Base-by-base conservation (phyloP, 2,797 vertebrate genomes). In the Champsocephalus esox region DNA sequence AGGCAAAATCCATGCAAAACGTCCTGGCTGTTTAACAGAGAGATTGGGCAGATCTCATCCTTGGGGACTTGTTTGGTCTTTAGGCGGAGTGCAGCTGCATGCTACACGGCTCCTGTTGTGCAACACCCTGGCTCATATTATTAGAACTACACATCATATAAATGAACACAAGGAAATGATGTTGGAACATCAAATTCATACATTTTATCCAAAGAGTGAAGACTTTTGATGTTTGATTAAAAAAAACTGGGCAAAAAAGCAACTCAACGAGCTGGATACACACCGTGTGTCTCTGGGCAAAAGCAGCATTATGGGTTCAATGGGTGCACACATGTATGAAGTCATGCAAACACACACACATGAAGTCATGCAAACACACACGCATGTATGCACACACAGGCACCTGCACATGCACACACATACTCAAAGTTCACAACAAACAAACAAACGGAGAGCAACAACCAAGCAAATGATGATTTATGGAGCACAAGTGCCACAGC, bases 121-220 rank as follows among this genome's bases (percentile, higher is more conserved):
- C 60, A 80, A 79, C 74, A 62, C 32, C 65, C 51, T 46, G 68
- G 67, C 65, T 82, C 56, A 46, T 57, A 69, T 81, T 82, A 88
- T 87, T 83, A 86, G 74, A 79, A 28, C 75, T 19, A 79, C 83
- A 82, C 64, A 85, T 87, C 80, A 83, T 54, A 81, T 43, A 73
- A 41, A 17, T 61, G 9, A 52, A 12, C 19, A 19, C 49, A 50
- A 70, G 66, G 60, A 71, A 83, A 71, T 57, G 3, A 58, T 65
- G 77, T 19, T 41, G 55, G 46, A 72, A 61, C 59, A 58, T 62
- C 46, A 61, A 74, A 57, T 21, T 16, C 21, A 65, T 65, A 58
- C 11, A 24, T 80, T 60, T 76, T 24, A 5, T 57, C 77, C 8
- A 66, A 32, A 70, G 44, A 51, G 55, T 59, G 21, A 62, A 50